Percentiles rank a stretch among this genome's conserved stretches.
These are phyloP conservation scores for Cenopis cana DNA, from an alignment of 2,888 invertebrate species.

Conservation along the genomic window DNA sequence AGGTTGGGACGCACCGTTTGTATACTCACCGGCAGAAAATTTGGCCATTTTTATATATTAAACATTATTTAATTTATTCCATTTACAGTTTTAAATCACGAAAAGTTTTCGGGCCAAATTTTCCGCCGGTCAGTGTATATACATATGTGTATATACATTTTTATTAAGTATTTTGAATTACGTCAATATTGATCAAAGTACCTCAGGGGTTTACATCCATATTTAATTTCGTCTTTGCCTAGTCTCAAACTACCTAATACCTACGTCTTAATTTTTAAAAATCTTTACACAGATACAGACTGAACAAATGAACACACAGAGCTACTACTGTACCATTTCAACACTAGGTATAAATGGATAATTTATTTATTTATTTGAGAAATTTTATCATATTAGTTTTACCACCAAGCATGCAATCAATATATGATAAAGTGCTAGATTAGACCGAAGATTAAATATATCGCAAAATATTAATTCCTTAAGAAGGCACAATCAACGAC, in stretches of 20 bases:
- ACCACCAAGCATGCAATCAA: background rate
- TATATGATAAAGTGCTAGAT: constrained; percentile 1
- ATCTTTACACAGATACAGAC: background rate
- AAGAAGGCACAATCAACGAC: background rate
- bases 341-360: background rate
- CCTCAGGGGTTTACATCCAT: too few species aligned
- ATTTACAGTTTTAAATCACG: too few species aligned
- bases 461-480: background rate
- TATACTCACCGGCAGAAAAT: too few species aligned
- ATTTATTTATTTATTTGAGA: too few species aligned
- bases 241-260: background rate
- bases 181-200: background rate
- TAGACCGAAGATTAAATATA: too few species aligned
- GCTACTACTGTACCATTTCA: background rate
- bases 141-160: background rate
- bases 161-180: background rate
- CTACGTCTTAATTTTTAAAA: too few species aligned
- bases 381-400: background rate
- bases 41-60: too few species aligned
- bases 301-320: background rate
- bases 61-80: too few species aligned
- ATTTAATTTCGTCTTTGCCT: too few species aligned
- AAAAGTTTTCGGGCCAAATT: too few species aligned
- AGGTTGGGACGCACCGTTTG: background rate
- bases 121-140: too few species aligned